These are phyloP conservation scores for Chelon labrosus DNA, from an alignment of 2,797 vertebrate species.

Conservation along the genomic window DNA sequence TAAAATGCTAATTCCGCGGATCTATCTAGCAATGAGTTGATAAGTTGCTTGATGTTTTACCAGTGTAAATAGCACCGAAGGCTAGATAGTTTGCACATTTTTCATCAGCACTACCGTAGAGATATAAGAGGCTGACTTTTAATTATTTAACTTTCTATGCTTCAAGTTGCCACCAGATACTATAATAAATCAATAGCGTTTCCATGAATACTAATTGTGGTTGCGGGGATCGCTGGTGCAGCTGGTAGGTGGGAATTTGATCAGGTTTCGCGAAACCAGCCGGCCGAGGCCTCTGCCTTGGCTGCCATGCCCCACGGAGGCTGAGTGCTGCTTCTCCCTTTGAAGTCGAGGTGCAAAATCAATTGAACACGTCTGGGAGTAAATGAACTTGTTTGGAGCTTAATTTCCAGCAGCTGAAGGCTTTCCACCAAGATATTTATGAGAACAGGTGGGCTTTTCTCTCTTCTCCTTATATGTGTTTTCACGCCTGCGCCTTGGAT, in stretches of 20 bases:
- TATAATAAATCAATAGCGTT: conserved; percentile 75
- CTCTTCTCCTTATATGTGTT: conserved; percentile 28
- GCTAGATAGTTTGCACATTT: conserved; percentile 56
- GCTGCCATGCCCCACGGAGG: conserved; percentile 53
- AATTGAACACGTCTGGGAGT: conserved; percentile 82
- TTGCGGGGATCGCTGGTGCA: conserved; percentile 60
- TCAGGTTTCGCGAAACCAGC: conserved; percentile 67
- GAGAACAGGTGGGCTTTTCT: conserved; percentile 60
- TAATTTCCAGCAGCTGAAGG: conserved; percentile 78
- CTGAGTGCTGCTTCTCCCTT: conserved; percentile 62
- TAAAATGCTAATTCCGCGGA: conserved; percentile 62
- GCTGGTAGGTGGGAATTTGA: conserved; percentile 67
- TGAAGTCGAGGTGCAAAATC: conserved; percentile 84
- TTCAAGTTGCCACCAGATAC: conserved; percentile 55
- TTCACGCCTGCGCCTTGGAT: conserved; percentile 18
- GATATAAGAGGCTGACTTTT: conserved; percentile 54
- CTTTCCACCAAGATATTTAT: conserved; percentile 67
- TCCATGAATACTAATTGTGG: conserved; percentile 82
- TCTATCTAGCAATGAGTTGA: conserved; percentile 57
- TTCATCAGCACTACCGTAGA: conserved; percentile 48
- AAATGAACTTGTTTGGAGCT: conserved; percentile 84
- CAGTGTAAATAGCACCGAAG: conserved; percentile 59
- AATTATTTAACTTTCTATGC: conserved; percentile 61
- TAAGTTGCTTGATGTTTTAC: conserved; percentile 53
- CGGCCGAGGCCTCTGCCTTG: conserved; percentile 54